Evolutionary conservation across 2,113 vertebrate species (phyloP), one percentile per base, ranked within the genome.

Genomic region (Orycteropus afer): DNA sequence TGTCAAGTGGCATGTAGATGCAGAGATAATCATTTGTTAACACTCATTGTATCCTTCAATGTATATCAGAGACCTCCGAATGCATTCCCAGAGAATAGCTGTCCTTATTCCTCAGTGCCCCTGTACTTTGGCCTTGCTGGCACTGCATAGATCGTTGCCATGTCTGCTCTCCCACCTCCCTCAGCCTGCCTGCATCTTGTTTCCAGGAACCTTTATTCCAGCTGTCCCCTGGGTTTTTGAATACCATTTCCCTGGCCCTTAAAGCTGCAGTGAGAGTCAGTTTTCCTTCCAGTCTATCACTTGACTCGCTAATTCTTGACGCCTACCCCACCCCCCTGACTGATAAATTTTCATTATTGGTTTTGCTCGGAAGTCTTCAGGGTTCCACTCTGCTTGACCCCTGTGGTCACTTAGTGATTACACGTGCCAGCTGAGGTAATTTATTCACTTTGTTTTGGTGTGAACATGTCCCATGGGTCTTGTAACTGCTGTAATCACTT

Each of bases 391-490:
- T 78, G 97, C 97, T 95, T 98, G 98, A 98, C 98, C 98, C 98
- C 97, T 98, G 98, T 98, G 98, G 98, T 98, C 98, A 99, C 98
- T 98, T 98, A 98, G 98, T 98, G 98, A 98, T 98, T 98, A 90
- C 97, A 97, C 90, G 89, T 12, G 61, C 98, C 97, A 96, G 97
- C 98, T 91, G 98, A 98, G 98, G 98, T 98, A 98, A 99, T 99
- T 98, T 98, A 99, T 98, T 98, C 98, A 97, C 98, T 98, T 98
- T 99, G 98, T 99, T 99, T 99, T 98, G 98, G 98, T 98, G 98
- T 97, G 98, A 98, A 98, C 98, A 97, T 13, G 97, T 98, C 98
- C 98, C 98, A 92, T 0, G 98, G 98, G 98, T 97, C 98, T 98
- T 98, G 98, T 99, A 99, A 98, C 98, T 98, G 98, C 97, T 98